Base-by-base conservation (phyloP, 2,797 vertebrate genomes). In the Helostoma temminkii region DNA sequence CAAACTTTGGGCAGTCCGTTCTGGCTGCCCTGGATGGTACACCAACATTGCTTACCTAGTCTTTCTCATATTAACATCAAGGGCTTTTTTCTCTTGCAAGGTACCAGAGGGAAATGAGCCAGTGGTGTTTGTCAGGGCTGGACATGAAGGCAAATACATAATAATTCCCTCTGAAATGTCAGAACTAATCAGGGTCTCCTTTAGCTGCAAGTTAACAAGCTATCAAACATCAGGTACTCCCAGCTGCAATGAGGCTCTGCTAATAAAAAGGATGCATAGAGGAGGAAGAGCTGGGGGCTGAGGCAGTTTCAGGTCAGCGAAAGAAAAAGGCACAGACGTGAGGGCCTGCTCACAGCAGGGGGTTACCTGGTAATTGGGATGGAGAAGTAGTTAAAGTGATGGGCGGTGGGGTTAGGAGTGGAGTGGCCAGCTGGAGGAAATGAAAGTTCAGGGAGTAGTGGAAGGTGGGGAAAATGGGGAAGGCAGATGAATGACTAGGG, bases 161-260 rank as follows among this genome's bases (percentile, higher is more conserved):
- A 88, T 81, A 87, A 91, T 80, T 87, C 80, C 71, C 77, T 88
- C 80, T 84, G 87, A 91, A 90, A 91, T 89, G 88, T 77, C 90
- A 89, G 74, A 81, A 83, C 85, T 81, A 91, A 92, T 93, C 77
- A 89, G 58, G 67, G 43, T 84, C 81, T 87, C 49, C 43, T 73
- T 82, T 76, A 72, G 78, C 83, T 66, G 78, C 21, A 16, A 80
- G 83, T 80, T 92, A 91, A 92, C 87, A 92, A 89, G 83, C 89
- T 83, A 83, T 90, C 75, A 88, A 78, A 80, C 78, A 88, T 80
- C 83, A 80, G 81, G 82, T 64, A 61, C 64, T 60, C 72, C 66
- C 42, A 68, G 81, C 81, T 66, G 81, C 68, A 43, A 63, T 19
- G 60, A 80, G 54, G 24, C 76, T 71, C 18, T 0, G 15, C 67